Percentiles rank a stretch among this genome's conserved stretches.
phyloP scores from a whole-genome alignment of 2,113 vertebrate species.

The Chloropsis cyanopogon region DNA sequence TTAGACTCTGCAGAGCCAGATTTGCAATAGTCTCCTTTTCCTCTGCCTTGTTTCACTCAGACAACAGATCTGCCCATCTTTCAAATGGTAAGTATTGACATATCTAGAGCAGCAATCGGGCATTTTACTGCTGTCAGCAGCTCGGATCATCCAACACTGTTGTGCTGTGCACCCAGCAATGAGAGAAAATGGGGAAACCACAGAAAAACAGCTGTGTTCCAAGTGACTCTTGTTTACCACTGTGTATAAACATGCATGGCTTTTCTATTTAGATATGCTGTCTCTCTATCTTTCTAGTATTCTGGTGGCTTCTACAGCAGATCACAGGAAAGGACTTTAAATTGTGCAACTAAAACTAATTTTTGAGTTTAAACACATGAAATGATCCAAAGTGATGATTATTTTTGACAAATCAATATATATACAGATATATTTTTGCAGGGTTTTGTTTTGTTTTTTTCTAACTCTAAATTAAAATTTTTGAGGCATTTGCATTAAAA shows the following conservation, averaged over 20 bases:
- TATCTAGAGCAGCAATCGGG: not conserved
- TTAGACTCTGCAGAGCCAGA: not conserved
- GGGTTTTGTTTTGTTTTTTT: not conserved
- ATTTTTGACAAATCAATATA: not conserved
- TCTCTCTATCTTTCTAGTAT: not conserved
- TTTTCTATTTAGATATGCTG: not conserved
- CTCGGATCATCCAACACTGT: not conserved
- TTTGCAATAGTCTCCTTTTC: not conserved
- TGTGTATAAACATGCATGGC: not conserved
- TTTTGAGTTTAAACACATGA: not conserved
- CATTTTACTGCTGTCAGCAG: not conserved
- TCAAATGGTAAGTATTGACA: not conserved
- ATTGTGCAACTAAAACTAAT: not conserved
- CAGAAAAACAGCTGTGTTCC: slow-evolving; percentile 12
- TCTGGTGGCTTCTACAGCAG: not conserved
- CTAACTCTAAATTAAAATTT: not conserved
- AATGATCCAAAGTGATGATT: not conserved
- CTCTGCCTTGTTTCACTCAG: not conserved
- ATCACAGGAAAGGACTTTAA: not conserved
- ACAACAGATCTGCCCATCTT: slow-evolving; percentile 1
- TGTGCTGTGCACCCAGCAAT: not conserved
- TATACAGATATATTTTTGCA: not conserved
- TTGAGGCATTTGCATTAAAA: not conserved
- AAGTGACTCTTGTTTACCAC: slow-evolving; percentile 12
- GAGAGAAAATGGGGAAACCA: slow-evolving; percentile 8